Percentiles rank a stretch among this genome's conserved stretches.
These are phyloP conservation scores for Accipiter virgatus DNA, from an alignment of 2,113 vertebrate genomes.

Conservation along the genomic window DNA sequence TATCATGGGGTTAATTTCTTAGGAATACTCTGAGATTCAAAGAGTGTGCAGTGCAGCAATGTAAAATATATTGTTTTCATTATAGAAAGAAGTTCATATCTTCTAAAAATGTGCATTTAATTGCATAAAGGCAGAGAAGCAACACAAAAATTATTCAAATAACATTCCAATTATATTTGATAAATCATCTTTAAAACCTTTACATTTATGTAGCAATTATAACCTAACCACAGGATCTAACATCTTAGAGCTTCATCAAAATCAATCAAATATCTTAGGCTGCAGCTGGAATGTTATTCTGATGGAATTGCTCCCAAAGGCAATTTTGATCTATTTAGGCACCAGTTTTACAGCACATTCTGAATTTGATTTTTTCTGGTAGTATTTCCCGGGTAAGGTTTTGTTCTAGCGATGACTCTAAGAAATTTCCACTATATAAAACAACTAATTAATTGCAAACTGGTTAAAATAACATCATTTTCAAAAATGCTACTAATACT, in stretches of 20 bases:
- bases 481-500: background rate
- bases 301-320: constrained; percentile 9
- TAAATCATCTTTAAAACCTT: constrained; percentile 36
- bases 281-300: background rate
- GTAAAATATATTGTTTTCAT: constrained; percentile 46
- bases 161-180: constrained; percentile 18
- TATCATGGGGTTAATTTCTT: constrained; percentile 30
- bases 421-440: background rate
- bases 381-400: background rate
- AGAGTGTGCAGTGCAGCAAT: background rate
- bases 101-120: constrained; percentile 35
- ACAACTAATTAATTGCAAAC: background rate
- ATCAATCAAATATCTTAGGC: constrained; percentile 13
- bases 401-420: background rate
- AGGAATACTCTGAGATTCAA: background rate
- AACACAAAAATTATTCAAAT: constrained; percentile 14
- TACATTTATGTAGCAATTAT: constrained; percentile 42
- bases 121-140: background rate
- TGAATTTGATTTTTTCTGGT: background rate
- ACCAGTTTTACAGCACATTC: background rate
- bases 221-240: constrained; percentile 22
- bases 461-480: background rate
- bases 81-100: constrained; percentile 15
- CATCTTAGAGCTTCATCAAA: constrained; percentile 14
- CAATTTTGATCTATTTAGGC: constrained; percentile 31